phyloP scores from a whole-genome alignment of 92 coral and sea anemone genomes.

The Porites divaricata region DNA sequence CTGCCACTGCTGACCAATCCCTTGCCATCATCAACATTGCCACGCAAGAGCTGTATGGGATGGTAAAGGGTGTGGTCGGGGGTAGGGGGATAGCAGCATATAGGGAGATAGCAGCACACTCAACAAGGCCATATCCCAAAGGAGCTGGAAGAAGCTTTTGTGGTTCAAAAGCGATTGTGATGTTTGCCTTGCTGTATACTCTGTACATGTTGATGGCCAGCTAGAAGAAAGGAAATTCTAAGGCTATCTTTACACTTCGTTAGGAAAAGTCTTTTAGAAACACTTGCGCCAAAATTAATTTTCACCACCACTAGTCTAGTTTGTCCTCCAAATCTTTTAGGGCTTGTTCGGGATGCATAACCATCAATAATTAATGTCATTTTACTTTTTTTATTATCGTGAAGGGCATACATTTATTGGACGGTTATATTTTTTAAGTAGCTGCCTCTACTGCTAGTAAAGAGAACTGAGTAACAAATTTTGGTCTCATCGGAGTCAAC shows the following conservation, averaged over 20 bases:
- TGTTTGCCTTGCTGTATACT: background rate
- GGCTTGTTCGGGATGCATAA: no score
- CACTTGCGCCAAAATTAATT: no score
- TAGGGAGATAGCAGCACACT: constrained; percentile 40
- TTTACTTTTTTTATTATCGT: no score
- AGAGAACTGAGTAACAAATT: no score
- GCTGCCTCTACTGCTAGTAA: no score
- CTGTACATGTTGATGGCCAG: background rate
- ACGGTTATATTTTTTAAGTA: no score
- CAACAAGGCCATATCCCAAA: background rate
- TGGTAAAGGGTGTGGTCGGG: constrained; percentile 38
- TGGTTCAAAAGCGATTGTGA: background rate
- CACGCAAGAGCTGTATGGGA: constrained; percentile 41
- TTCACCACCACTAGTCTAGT: no score
- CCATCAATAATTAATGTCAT: no score
- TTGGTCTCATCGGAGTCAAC: no score
- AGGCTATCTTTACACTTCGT: background rate
- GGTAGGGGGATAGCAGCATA: constrained; percentile 22
- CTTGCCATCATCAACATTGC: constrained; percentile 57
- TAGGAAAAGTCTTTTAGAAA: background rate
- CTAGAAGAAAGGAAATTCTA: background rate
- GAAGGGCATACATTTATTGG: no score
- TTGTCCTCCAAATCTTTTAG: no score
- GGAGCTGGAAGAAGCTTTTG: background rate
- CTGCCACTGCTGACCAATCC: constrained; percentile 48